Percentiles rank a stretch among this genome's conserved stretches.
Conservation (phyloP, 37 sponge, comb jelly and placozoan genomes). For the Oopsacas minuta region DNA sequence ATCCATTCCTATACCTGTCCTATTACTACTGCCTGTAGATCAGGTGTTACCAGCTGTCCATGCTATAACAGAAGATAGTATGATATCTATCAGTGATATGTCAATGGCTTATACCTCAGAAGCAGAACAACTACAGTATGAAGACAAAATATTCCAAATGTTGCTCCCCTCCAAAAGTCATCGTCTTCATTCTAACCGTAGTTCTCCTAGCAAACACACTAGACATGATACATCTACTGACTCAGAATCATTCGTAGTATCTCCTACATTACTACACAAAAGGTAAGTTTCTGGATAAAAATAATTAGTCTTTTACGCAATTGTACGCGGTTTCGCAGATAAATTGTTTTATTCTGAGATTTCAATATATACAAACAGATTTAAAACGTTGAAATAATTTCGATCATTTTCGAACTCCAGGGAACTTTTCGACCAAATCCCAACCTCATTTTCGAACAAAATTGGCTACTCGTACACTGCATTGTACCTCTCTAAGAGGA, state of each 20-base stretch:
- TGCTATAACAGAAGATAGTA: background rate
- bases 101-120: background rate
- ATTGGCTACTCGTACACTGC: no score
- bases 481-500: no score
- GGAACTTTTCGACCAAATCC: no score
- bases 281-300: background rate
- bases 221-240: constrained; percentile 15
- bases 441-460: no score
- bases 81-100: background rate
- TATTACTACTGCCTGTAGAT: background rate
- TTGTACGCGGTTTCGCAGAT: no score
- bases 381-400: no score
- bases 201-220: constrained; percentile 10
- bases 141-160: background rate
- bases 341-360: background rate
- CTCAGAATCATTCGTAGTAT: background rate
- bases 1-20: no score
- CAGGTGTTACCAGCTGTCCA: background rate
- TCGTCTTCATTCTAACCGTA: background rate
- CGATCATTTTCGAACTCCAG: no score
- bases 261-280: background rate
- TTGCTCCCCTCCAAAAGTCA: background rate
- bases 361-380: background rate
- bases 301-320: no score
- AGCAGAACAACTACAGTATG: background rate